These are phyloP conservation scores for Phallusia fumigata DNA, from an alignment of 23 tunicate genomes.

Conservation along the genomic window DNA sequence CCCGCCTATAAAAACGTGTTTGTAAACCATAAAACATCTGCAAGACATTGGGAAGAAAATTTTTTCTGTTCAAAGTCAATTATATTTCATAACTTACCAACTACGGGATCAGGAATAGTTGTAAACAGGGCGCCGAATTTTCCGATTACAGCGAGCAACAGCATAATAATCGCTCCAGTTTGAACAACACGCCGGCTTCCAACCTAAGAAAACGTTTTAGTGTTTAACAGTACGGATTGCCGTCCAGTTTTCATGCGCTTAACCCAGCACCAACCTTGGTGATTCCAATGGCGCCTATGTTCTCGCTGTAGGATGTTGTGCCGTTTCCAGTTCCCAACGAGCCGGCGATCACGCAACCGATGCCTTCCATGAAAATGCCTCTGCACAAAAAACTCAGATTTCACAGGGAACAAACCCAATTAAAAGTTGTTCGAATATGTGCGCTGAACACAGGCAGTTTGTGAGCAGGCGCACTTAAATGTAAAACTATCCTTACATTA, in stretches of 20 bases:
- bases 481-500: too few species aligned
- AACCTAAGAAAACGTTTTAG: slow-evolving; percentile 21
- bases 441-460: too few species aligned
- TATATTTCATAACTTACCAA: slow-evolving; percentile 46
- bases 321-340: slow-evolving; percentile 87
- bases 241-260: background rate
- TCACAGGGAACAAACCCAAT: too few species aligned
- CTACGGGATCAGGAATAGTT: slow-evolving; percentile 84
- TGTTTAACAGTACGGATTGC: background rate
- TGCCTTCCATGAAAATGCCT: slow-evolving; percentile 88
- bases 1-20: slow-evolving; percentile 34
- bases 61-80: too few species aligned
- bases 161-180: slow-evolving; percentile 71
- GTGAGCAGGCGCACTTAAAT: too few species aligned
- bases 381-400: slow-evolving; percentile 33
- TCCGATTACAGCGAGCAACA: slow-evolving; percentile 72
- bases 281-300: slow-evolving; percentile 91
- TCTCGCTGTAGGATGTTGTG: slow-evolving; percentile 91
- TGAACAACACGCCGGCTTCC: slow-evolving; percentile 80
- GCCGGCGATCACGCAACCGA: slow-evolving; percentile 83
- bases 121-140: slow-evolving; percentile 80
- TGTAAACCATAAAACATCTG: too few species aligned
- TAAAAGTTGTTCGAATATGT: too few species aligned
- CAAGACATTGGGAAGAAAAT: too few species aligned
- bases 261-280: slow-evolving; percentile 42